Conservation (phyloP, 2,113 vertebrate species). For the Malurus alboscapulatus region DNA sequence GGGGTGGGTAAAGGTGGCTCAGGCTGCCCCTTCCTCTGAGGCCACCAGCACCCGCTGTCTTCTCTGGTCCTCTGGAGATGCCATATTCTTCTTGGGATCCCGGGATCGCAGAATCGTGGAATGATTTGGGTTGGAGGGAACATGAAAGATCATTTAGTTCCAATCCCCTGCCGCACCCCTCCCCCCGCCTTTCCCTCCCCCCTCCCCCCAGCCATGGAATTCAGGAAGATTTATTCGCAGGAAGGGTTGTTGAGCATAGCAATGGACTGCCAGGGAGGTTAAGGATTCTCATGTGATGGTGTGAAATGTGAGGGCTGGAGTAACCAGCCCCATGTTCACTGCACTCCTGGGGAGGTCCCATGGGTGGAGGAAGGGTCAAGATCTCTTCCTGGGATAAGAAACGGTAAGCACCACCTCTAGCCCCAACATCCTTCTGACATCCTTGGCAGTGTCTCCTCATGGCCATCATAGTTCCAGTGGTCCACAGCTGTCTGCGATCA, state of each 20-base stretch:
- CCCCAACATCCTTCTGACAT: fast-evolving
- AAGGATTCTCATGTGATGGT: background rate
- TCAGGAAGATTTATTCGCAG: background rate
- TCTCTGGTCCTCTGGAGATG: no score
- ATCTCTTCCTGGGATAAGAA: background rate
- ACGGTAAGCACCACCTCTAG: background rate
- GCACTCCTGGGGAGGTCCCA: fast-evolving
- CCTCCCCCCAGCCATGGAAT: background rate
- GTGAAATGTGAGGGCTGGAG: background rate
- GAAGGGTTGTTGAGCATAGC: background rate
- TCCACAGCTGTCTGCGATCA: fast-evolving
- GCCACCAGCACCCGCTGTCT: background rate
- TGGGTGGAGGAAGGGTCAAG: background rate
- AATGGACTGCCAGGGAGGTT: background rate
- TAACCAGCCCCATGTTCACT: background rate
- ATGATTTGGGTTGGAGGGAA: background rate
- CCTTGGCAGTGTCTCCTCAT: background rate
- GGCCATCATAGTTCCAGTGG: fast-evolving
- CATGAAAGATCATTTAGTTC: background rate
- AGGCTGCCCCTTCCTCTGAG: background rate
- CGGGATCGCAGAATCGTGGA: no score
- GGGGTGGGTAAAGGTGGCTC: no score
- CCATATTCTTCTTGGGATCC: fast-evolving
- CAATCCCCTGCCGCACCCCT: background rate
- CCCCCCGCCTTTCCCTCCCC: no score